phyloP scores from a whole-genome alignment of 2,113 vertebrate species.

The Melanostigma gelatinosum region DNA sequence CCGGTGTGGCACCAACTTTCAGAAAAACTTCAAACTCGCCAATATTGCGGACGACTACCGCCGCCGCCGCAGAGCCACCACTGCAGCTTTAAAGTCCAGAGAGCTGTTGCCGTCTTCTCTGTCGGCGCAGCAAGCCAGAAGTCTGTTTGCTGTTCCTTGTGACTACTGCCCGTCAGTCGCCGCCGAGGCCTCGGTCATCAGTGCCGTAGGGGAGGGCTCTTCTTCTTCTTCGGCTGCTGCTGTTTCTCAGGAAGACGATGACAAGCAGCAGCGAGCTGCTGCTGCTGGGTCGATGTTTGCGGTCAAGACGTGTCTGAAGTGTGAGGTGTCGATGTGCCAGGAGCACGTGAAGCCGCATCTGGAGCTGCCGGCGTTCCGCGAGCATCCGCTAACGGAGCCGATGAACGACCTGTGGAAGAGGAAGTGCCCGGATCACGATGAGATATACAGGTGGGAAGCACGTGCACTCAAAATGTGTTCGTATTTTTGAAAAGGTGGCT shows the following conservation, averaged over 20 bases:
- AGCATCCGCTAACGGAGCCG: slow-evolving; percentile 80
- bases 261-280: not conserved
- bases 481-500: not conserved
- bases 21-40: slow-evolving; percentile 84
- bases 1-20: slow-evolving; percentile 49
- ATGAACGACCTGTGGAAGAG: slow-evolving; percentile 76
- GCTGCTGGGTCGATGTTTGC: slow-evolving; percentile 28
- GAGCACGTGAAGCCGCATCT: slow-evolving; percentile 81
- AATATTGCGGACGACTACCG: slow-evolving; percentile 80
- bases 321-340: slow-evolving; percentile 84
- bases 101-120: slow-evolving; percentile 1
- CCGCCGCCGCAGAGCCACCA: slow-evolving; percentile 1
- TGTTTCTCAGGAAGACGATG: slow-evolving; percentile 5
- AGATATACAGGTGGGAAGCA: slow-evolving; percentile 72
- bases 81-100: slow-evolving; percentile 16
- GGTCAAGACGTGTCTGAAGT: slow-evolving; percentile 83
- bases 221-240: not conserved
- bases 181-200: not conserved
- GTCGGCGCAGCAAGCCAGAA: not conserved
- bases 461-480: not conserved
- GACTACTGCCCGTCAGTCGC: slow-evolving; percentile 74
- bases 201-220: not conserved
- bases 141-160: slow-evolving; percentile 56
- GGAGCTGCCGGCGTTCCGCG: slow-evolving; percentile 78
- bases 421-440: slow-evolving; percentile 80